Evolutionary conservation across 2,888 invertebrate genomes (phyloP).

Genomic region (Spodoptera exigua): DNA sequence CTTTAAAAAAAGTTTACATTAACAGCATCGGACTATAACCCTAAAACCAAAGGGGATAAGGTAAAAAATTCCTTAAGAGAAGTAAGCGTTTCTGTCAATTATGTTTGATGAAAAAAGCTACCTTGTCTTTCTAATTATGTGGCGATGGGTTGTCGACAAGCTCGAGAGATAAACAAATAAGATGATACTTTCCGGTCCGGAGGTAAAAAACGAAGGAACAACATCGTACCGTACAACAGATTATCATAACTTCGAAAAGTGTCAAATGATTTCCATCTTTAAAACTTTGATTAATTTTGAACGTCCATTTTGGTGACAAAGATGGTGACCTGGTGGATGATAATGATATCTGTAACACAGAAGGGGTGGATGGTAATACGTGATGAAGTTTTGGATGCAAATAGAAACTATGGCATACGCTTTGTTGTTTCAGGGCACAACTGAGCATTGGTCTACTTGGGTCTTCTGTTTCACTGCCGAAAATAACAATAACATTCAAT

Average conservation of each 20-base stretch:
- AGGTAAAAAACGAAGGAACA: conserved; percentile 57
- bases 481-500: too few relatives aligned
- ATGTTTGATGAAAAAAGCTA: conserved; percentile 78
- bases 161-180: conserved; percentile 85
- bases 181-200: conserved; percentile 81
- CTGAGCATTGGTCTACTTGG: too few relatives aligned
- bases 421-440: too few relatives aligned
- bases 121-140: conserved; percentile 85
- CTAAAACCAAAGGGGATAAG: fast-evolving
- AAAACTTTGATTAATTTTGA: conserved; percentile 20
- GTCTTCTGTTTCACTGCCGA: too few relatives aligned
- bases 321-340: not conserved
- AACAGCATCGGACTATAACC: conserved; percentile 28
- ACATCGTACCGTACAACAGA: conserved; percentile 45
- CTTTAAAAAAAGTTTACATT: conserved; percentile 73
- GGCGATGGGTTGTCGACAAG: conserved; percentile 82
- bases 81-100: conserved; percentile 75
- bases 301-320: conserved; percentile 14
- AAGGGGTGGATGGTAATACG: too few relatives aligned
- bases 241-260: conserved; percentile 52
- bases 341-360: conserved; percentile 4
- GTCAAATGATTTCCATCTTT: conserved; percentile 47
- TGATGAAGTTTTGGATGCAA: too few relatives aligned
- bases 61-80: conserved; percentile 35
- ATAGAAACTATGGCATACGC: too few relatives aligned